Evolutionary conservation across 2,113 vertebrate genomes (phyloP).

Genomic region (Dicerorhinus sumatrensis): DNA sequence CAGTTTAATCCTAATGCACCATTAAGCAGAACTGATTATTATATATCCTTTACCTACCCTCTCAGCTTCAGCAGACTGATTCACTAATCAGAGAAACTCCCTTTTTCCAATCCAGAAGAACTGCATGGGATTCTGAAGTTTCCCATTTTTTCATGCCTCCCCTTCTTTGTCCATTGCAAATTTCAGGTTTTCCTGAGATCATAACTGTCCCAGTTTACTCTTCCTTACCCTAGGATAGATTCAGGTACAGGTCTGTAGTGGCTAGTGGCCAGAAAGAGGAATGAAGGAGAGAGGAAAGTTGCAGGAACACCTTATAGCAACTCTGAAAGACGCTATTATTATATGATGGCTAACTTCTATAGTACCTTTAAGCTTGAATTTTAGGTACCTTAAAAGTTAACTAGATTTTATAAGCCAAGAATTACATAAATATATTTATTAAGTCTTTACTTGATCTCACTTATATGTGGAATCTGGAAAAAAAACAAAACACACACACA

Average conservation of each 20-base stretch:
- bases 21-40: background rate
- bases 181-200: slow-evolving; percentile 1
- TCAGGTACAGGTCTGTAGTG: background rate
- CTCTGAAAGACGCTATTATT: background rate
- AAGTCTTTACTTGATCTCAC: background rate
- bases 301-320: background rate
- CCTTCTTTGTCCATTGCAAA: background rate
- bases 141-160: background rate
- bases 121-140: background rate
- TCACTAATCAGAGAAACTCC: background rate
- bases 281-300: background rate
- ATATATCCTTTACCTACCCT: background rate
- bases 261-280: background rate
- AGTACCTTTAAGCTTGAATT: background rate
- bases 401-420: background rate
- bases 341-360: background rate
- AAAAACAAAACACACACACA: background rate
- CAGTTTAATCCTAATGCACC: background rate
- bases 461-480: background rate
- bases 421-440: background rate
- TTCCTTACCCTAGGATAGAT: background rate
- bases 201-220: background rate
- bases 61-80: background rate
- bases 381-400: background rate
- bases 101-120: background rate